Conservation (phyloP, 1,140 invertebrate genomes). For the Meloidogyne hapla region DNA sequence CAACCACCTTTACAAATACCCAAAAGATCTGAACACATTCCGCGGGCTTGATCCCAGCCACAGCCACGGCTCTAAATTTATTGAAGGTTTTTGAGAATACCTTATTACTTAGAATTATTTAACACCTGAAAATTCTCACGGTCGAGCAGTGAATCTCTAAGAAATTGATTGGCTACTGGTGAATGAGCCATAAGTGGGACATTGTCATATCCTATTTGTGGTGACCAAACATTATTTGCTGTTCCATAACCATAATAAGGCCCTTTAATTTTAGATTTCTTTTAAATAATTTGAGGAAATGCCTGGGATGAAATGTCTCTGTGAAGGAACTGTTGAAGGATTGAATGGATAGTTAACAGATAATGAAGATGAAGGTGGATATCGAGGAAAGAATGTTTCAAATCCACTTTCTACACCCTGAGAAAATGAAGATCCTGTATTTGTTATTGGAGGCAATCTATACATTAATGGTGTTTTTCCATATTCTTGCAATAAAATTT, state of each 20-base stretch:
- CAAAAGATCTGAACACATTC: slow-evolving; percentile 16
- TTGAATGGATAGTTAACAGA: neutral
- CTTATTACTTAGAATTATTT: neutral
- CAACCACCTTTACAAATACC: slow-evolving; percentile 27
- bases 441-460: neutral
- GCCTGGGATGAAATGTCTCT: neutral
- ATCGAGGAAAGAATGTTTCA: neutral
- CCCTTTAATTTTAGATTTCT: neutral
- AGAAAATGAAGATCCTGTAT: neutral
- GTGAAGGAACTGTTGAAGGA: neutral
- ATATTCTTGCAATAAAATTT: neutral
- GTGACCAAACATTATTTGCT: neutral
- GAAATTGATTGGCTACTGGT: slow-evolving; percentile 15
- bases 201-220: neutral
- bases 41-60: neutral
- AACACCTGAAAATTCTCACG: slow-evolving; percentile 22
- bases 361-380: neutral
- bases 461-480: neutral
- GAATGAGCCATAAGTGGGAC: neutral
- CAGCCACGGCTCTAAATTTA: slow-evolving; percentile 10
- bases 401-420: neutral
- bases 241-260: slow-evolving; percentile 11
- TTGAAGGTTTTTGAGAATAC: neutral
- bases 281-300: neutral
- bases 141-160: slow-evolving; percentile 18